Conservation (phyloP, 2,888 invertebrate species). For the Aethes cnicana region DNA sequence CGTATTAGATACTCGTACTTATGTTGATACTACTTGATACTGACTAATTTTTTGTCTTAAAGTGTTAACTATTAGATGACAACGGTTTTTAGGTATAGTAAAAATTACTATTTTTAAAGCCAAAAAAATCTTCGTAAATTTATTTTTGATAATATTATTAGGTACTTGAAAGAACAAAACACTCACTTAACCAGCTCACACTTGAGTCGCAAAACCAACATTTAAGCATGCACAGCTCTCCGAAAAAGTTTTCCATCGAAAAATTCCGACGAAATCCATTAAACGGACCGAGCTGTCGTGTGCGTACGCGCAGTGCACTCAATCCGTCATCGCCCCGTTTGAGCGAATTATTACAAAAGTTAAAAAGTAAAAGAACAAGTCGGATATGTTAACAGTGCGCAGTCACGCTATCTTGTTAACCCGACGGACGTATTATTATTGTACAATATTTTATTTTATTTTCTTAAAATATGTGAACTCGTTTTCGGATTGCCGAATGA, state of each 20-base stretch:
- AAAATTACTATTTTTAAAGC: too few species aligned
- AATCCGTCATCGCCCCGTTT: slow-evolving; percentile 62
- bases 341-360: slow-evolving; percentile 33
- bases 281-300: slow-evolving; percentile 50
- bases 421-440: slow-evolving; percentile 70
- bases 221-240: slow-evolving; percentile 16
- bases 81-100: too few species aligned
- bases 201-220: slow-evolving; percentile 6
- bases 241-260: slow-evolving; percentile 35
- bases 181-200: neutral
- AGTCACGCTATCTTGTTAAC: slow-evolving; percentile 78
- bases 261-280: slow-evolving; percentile 56
- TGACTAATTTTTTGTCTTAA: too few species aligned
- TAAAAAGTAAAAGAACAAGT: slow-evolving; percentile 39
- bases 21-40: too few species aligned
- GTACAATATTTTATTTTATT: slow-evolving; percentile 76
- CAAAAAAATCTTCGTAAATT: too few species aligned
- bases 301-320: slow-evolving; percentile 43
- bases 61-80: too few species aligned
- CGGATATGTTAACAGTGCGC: slow-evolving; percentile 70
- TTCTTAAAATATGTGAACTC: slow-evolving; percentile 50
- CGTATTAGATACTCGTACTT: too few species aligned
- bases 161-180: too few species aligned
- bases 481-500: slow-evolving; percentile 47
- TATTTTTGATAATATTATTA: too few species aligned